Conservation (phyloP, 2,888 invertebrate species). For the Atherix ibis region DNA sequence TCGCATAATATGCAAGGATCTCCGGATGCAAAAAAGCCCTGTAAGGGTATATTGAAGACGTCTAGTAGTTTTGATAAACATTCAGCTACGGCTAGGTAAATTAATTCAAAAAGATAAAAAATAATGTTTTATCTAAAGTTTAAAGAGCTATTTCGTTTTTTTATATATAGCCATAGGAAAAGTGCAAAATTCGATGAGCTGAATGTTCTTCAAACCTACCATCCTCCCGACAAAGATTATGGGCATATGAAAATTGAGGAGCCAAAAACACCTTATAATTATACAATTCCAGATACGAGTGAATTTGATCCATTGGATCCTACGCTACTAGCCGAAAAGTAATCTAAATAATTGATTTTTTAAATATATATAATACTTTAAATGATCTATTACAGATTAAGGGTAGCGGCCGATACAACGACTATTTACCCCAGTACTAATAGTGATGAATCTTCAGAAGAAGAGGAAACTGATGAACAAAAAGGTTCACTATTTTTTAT, state of each 20-base stretch:
- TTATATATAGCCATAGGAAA: constrained; percentile 32
- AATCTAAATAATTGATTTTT: constrained; percentile 14
- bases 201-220: constrained; percentile 95
- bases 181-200: constrained; percentile 92
- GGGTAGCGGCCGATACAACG: constrained; percentile 27
- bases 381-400: constrained; percentile 18
- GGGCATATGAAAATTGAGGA: constrained; percentile 98
- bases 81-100: constrained; percentile 30
- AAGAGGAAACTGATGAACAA: constrained; percentile 44
- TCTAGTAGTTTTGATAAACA: constrained; percentile 79
- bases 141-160: neutral
- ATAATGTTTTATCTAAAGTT: neutral
- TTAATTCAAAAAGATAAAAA: no score
- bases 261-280: constrained; percentile 83
- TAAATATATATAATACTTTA: neutral
- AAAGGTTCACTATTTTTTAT: no score
- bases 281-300: constrained; percentile 42
- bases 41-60: constrained; percentile 77
- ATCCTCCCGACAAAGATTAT: constrained; percentile 96
- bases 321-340: constrained; percentile 62
- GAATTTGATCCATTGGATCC: constrained; percentile 46
- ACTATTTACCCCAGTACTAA: no score
- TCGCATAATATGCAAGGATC: constrained; percentile 31
- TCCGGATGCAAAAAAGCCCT: constrained; percentile 31
- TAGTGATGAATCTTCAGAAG: constrained; percentile 33